phyloP scores from a whole-genome alignment of 2,888 invertebrate species.

The Calliphora vomitoria region DNA sequence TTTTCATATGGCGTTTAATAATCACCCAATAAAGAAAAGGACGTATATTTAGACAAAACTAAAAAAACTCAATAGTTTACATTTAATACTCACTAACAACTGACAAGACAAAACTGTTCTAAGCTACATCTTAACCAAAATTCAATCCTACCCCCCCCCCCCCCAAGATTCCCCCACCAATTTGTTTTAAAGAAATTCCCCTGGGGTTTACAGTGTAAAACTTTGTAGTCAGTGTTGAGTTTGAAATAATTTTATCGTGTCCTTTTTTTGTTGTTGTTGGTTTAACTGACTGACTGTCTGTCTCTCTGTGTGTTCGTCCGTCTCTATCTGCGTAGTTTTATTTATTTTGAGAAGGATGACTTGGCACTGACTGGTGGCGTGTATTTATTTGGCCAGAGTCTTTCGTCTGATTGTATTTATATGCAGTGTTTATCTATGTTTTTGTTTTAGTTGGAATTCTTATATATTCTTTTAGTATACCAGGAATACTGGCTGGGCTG shows the following conservation, averaged over 20 bases:
- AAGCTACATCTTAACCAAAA: neutral
- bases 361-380: slow-evolving; percentile 24
- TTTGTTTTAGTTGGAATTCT: slow-evolving; percentile 34
- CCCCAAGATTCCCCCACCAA: neutral
- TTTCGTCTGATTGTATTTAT: slow-evolving; percentile 53
- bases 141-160: too few species aligned
- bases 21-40: slow-evolving; percentile 21
- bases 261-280: slow-evolving; percentile 8
- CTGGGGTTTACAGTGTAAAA: slow-evolving; percentile 31
- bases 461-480: neutral
- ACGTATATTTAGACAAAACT: slow-evolving; percentile 5
- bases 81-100: slow-evolving; percentile 23
- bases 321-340: neutral
- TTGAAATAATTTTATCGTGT: slow-evolving; percentile 46
- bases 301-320: neutral
- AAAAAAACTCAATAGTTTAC: slow-evolving; percentile 29
- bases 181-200: slow-evolving; percentile 43
- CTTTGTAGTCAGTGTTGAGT: slow-evolving; percentile 49
- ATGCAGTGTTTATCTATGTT: slow-evolving; percentile 65
- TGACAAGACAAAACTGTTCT: slow-evolving; percentile 43
- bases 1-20: slow-evolving; percentile 1
- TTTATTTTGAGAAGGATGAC: slow-evolving; percentile 12
- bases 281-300: neutral
- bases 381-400: slow-evolving; percentile 39
- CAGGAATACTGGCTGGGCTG: neutral